Evolutionary conservation across 1,140 invertebrate species (phyloP).

Genomic region (Paraescarpia echinospica): DNA sequence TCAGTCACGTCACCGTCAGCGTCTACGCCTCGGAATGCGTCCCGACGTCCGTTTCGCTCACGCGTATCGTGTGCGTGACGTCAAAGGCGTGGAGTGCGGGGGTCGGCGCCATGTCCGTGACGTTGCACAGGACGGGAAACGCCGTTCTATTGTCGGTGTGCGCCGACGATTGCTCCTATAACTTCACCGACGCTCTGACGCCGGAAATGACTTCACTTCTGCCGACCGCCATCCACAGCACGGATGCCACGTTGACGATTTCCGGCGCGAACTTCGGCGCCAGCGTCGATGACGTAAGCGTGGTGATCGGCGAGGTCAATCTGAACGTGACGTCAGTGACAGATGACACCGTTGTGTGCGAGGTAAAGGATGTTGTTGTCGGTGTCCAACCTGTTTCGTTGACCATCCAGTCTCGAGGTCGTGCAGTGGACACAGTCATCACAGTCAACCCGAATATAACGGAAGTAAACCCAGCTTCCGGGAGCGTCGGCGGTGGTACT

Average conservation of each 20-base stretch:
- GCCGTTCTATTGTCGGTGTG: not conserved
- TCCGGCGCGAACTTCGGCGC: conserved; percentile 34
- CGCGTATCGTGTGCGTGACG: not conserved
- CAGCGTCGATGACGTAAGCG: conserved; percentile 24
- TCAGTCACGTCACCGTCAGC: not conserved
- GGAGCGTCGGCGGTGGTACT: conserved; percentile 46
- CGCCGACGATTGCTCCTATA: conserved; percentile 26
- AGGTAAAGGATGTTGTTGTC: conserved; percentile 24
- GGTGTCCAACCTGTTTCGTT: conserved; percentile 31
- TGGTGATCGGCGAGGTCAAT: conserved; percentile 33
- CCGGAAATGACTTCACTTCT: conserved; percentile 27
- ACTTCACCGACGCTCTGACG: conserved; percentile 26
- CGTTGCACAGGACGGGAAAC: not conserved
- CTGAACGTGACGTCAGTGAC: conserved; percentile 29
- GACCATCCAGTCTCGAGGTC: not conserved
- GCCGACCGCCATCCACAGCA: conserved; percentile 25
- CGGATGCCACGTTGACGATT: conserved; percentile 30
- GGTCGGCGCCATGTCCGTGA: not conserved
- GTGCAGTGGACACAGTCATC: not conserved
- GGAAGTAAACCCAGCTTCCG: conserved; percentile 39
- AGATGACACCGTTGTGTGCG: not conserved
- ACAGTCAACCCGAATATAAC: not conserved
- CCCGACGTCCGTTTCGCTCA: not conserved
- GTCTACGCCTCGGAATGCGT: not conserved
- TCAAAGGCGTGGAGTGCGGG: not conserved